Conservation (phyloP, 2,113 vertebrate genomes). For the Tricholaema leucomelas region DNA sequence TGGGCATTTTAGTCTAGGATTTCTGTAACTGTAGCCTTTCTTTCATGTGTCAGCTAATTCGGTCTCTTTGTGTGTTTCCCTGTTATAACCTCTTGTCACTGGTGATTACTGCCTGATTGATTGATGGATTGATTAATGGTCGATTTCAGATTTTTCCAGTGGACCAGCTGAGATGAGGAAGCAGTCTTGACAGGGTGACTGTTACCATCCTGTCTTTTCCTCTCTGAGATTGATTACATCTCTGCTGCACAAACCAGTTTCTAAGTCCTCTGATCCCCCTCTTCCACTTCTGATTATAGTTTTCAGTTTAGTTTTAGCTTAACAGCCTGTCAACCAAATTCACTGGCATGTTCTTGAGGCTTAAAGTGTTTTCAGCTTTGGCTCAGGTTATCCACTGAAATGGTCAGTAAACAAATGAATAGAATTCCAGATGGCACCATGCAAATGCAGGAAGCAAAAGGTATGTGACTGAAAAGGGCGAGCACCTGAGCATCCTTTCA, state of each 20-base stretch:
- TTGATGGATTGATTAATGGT: constrained; percentile 31
- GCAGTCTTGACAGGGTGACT: not conserved
- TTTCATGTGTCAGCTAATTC: not conserved
- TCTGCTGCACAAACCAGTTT: constrained; percentile 1
- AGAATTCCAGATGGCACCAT: not conserved
- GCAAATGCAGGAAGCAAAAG: constrained; percentile 9
- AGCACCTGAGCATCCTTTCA: not conserved
- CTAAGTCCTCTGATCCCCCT: constrained; percentile 27
- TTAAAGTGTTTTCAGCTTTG: constrained; percentile 19
- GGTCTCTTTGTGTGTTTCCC: not conserved
- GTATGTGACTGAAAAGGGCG: constrained; percentile 5
- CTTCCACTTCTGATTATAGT: constrained; percentile 51
- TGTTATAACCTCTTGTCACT: not conserved
- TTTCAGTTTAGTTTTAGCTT: constrained; percentile 62
- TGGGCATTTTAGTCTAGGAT: not conserved
- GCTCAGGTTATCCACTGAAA: constrained; percentile 31
- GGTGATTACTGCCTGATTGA: constrained; percentile 38
- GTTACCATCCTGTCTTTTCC: constrained; percentile 33
- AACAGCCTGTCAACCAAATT: constrained; percentile 49
- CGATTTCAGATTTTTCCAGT: constrained; percentile 16
- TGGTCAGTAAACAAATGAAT: constrained; percentile 34
- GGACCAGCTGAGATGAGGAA: not conserved
- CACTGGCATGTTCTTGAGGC: not conserved
- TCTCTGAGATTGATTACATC: constrained; percentile 47
- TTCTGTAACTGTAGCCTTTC: not conserved